These are phyloP conservation scores for Calliscelio sp. DNA, from an alignment of 2,888 invertebrate genomes.

Conservation along the genomic window DNA sequence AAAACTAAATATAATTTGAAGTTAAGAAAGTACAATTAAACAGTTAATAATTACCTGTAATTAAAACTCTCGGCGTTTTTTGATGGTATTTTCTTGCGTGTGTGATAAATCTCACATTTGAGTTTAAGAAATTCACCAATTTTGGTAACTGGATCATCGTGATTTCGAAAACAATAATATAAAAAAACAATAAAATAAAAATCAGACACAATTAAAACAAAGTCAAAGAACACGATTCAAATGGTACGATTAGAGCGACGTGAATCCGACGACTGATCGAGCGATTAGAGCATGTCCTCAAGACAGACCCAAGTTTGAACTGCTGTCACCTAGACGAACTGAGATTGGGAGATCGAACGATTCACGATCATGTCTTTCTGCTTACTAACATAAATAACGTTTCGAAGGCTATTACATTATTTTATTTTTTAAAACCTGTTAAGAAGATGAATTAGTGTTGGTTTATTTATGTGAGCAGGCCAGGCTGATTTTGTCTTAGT, in stretches of 20 bases:
- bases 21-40: background rate
- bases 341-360: slow-evolving; percentile 47
- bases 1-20: too few species aligned
- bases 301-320: background rate
- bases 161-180: slow-evolving; percentile 8
- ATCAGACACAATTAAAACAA: too few species aligned
- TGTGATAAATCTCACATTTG: background rate
- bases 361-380: slow-evolving; percentile 53
- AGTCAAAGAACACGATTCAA: too few species aligned
- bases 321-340: slow-evolving; percentile 12
- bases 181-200: background rate
- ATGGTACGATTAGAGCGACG: too few species aligned
- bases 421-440: slow-evolving; percentile 82
- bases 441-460: slow-evolving; percentile 47
- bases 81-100: slow-evolving; percentile 49
- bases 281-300: slow-evolving; percentile 7
- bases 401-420: slow-evolving; percentile 74
- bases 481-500: too few species aligned
- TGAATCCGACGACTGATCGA: background rate
- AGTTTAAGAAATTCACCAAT: background rate
- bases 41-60: slow-evolving; percentile 45
- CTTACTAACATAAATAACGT: slow-evolving; percentile 77
- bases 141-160: slow-evolving; percentile 30
- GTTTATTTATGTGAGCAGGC: too few species aligned
- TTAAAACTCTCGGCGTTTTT: slow-evolving; percentile 58